Evolutionary conservation across 2,888 invertebrate species (phyloP), one percentile per base, ranked within the genome.

Genomic region (Stenchaetothrips biformis): DNA sequence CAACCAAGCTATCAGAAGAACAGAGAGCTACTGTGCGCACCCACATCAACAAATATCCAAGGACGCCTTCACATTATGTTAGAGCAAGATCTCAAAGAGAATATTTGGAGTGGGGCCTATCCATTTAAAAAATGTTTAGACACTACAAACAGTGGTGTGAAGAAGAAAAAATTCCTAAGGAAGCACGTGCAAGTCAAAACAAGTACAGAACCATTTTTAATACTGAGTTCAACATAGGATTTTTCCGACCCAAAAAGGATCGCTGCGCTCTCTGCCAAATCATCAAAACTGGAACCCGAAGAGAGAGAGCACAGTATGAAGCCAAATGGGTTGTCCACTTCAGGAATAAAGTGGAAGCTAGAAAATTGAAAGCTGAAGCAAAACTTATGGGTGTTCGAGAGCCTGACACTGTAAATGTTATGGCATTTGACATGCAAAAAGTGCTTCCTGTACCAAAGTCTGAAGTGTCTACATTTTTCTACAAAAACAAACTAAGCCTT

Each of bases 21-120:
- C 78, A 81, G 79, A 80, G 78, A 78, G 77, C 82, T n/a, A 80
- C 74, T 80, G 80, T 82, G 27, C 48, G 78, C 59, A 37, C 81
- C 48, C 82, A 83, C 79, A 82, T 83, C 47, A 79, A 80, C 59
- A 79, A 81, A 78, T 82, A 82, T 82, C 80, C 81, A 47, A 80
- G 79, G 49, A 80, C 82, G 74, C 81, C 82, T 47, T 82, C 83
- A 9, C 82, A 82, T 78, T 81, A 82, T 79, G 82, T 81, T 78
- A 27, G 82, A 78, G 49, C 67, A 67, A 74, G 62, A 16, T 78
- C 48, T 27, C 77, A 81, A 16, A 81, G 79, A 53, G 77, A 82
- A 80, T 82, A 82, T 79, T 53, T 82, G 47, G 82, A 82, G 78
- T 59, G 67, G 48, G 80, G 79, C 49, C 79, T 82, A 27, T 80